These are phyloP conservation scores for Ischnura elegans DNA, from an alignment of 2,888 invertebrate species.

Conservation along the genomic window DNA sequence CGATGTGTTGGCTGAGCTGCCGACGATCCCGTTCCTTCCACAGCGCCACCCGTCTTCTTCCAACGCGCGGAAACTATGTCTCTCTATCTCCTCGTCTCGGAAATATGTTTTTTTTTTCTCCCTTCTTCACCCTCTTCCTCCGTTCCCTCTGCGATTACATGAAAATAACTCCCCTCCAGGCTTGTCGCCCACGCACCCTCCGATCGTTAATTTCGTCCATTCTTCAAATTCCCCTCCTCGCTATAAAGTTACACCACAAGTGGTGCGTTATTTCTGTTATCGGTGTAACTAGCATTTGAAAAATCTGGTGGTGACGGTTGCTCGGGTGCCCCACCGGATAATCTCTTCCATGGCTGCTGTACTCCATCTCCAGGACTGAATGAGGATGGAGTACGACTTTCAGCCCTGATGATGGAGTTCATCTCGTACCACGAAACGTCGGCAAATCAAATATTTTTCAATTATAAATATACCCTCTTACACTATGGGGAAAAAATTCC, in stretches of 20 bases:
- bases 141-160: conserved; percentile 7
- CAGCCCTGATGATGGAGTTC: no score
- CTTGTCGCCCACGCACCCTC: not conserved
- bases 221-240: not conserved
- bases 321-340: no score
- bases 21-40: not conserved
- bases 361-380: no score
- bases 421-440: no score
- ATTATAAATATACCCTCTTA: no score
- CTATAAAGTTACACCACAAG: not conserved
- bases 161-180: conserved; percentile 12
- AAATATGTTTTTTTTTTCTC: not conserved
- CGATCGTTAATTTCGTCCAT: not conserved
- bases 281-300: no score
- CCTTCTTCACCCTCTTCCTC: not conserved
- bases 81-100: not conserved
- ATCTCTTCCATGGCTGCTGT: no score
- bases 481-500: no score
- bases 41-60: not conserved
- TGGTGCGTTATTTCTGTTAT: no score
- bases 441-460: no score
- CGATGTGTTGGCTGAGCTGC: not conserved
- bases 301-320: no score
- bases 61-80: not conserved
- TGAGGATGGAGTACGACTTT: no score